Percentiles rank a stretch among this genome's conserved stretches.
phyloP scores from a whole-genome alignment of 2,113 vertebrate species.

The Harpagus bidentatus region DNA sequence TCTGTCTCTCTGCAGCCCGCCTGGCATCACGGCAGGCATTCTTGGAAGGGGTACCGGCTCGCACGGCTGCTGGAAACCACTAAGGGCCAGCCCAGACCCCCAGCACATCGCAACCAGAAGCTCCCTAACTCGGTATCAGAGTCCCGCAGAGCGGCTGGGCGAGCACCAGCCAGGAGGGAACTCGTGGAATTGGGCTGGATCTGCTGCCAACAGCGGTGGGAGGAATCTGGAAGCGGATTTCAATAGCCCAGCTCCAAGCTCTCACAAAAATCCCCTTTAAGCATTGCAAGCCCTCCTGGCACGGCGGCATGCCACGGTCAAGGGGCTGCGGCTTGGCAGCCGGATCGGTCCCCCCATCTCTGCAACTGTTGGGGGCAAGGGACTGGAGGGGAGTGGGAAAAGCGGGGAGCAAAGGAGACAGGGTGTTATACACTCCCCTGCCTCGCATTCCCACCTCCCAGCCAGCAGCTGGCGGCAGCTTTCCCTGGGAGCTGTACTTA shows the following conservation, averaged over 20 bases:
- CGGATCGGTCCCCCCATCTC: accelerated
- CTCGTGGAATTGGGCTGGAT: neutral
- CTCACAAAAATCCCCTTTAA: neutral
- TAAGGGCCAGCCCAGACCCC: neutral
- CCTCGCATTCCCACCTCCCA: neutral
- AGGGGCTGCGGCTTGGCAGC: neutral
- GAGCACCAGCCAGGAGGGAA: neutral
- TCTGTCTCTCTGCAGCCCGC: neutral
- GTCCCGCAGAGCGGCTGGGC: accelerated
- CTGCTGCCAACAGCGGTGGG: neutral
- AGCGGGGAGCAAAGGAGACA: neutral
- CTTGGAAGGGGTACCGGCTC: neutral
- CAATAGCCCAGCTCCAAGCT: neutral
- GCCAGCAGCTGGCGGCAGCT: neutral
- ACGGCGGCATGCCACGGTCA: accelerated
- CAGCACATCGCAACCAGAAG: neutral
- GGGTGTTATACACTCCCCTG: neutral
- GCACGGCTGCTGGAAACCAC: accelerated
- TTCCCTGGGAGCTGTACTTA: neutral
- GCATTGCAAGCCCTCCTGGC: accelerated
- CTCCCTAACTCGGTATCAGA: neutral
- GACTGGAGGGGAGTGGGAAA: neutral
- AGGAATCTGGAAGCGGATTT: neutral
- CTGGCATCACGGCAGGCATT: accelerated
- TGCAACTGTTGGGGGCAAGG: neutral